Conservation (phyloP, 1,140 invertebrate genomes). For the Formica selysi region DNA sequence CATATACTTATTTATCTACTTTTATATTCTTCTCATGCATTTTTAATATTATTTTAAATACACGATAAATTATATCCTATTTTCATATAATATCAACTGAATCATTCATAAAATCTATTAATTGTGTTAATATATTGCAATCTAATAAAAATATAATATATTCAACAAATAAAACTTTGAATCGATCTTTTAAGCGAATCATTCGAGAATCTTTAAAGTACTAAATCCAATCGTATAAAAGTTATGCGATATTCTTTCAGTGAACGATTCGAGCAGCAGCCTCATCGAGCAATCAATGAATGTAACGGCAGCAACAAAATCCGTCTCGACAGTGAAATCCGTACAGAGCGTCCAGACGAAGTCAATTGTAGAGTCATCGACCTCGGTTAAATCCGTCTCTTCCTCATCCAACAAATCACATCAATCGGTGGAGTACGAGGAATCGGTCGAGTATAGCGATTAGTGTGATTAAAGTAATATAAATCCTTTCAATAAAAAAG, state of each 20-base stretch:
- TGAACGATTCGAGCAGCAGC: slow-evolving; percentile 77
- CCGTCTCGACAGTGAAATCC: slow-evolving; percentile 79
- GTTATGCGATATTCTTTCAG: slow-evolving; percentile 67
- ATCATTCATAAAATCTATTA: slow-evolving; percentile 2
- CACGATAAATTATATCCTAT: not conserved
- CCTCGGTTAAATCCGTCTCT: slow-evolving; percentile 79
- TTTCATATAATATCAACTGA: slow-evolving; percentile 5
- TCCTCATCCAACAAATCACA: slow-evolving; percentile 79
- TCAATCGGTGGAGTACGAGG: slow-evolving; percentile 82
- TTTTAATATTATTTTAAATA: slow-evolving; percentile 4
- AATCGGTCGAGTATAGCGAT: slow-evolving; percentile 81
- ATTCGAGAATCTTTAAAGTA: not conserved
- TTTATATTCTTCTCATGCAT: not conserved
- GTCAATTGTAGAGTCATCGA: slow-evolving; percentile 80
- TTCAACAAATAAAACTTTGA: not conserved
- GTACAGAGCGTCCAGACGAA: slow-evolving; percentile 81
- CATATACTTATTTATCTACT: not conserved
- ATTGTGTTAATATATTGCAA: slow-evolving; percentile 12
- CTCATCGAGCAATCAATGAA: slow-evolving; percentile 82
- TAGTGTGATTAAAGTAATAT: slow-evolving; percentile 54
- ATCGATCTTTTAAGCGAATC: not conserved
- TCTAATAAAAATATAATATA: too few relatives aligned
- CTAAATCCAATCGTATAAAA: not conserved
- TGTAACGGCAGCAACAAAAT: slow-evolving; percentile 77
- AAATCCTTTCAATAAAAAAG: slow-evolving; percentile 27